Conservation (phyloP, 2,888 invertebrate genomes). For the Tenthredo amoena region DNA sequence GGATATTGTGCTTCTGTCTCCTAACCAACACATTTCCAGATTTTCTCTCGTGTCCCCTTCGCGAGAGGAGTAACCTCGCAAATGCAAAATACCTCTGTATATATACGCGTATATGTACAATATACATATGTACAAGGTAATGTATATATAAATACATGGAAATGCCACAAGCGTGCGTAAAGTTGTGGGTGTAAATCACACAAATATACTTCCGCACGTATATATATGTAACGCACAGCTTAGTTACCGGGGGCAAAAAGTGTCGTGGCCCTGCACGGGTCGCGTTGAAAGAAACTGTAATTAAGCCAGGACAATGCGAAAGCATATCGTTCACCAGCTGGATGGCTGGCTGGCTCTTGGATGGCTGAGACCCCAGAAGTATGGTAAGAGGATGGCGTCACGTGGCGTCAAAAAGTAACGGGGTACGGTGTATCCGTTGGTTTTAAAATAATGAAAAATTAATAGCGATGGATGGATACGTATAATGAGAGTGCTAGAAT, state of each 20-base stretch:
- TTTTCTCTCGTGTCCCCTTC: conserved; percentile 38
- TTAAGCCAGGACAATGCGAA: conserved; percentile 55
- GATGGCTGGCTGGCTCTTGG: conserved; percentile 47
- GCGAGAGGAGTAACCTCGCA: conserved; percentile 29
- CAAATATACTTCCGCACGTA: background rate
- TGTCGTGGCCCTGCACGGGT: conserved; percentile 45
- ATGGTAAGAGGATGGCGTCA: conserved; percentile 46
- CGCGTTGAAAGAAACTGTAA: conserved; percentile 55
- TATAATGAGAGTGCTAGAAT: conserved; percentile 72
- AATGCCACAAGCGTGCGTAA: background rate
- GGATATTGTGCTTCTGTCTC: conserved; percentile 50
- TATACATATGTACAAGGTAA: conserved; percentile 17
- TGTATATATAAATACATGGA: conserved; percentile 29
- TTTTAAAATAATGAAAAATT: conserved; percentile 72
- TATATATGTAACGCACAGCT: conserved; percentile 39
- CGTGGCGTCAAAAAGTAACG: conserved; percentile 52
- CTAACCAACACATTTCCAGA: conserved; percentile 48
- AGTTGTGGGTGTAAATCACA: background rate
- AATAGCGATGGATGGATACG: conserved; percentile 69
- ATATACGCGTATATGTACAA: background rate
- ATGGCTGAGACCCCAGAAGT: conserved; percentile 32
- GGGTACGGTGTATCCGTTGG: conserved; percentile 50
- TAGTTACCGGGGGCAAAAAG: conserved; percentile 49
- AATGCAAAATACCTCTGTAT: conserved; percentile 43
- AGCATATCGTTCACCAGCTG: conserved; percentile 54